Evolutionary conservation across 2,113 vertebrate species (phyloP).

Genomic region (Tupaia chinensis): DNA sequence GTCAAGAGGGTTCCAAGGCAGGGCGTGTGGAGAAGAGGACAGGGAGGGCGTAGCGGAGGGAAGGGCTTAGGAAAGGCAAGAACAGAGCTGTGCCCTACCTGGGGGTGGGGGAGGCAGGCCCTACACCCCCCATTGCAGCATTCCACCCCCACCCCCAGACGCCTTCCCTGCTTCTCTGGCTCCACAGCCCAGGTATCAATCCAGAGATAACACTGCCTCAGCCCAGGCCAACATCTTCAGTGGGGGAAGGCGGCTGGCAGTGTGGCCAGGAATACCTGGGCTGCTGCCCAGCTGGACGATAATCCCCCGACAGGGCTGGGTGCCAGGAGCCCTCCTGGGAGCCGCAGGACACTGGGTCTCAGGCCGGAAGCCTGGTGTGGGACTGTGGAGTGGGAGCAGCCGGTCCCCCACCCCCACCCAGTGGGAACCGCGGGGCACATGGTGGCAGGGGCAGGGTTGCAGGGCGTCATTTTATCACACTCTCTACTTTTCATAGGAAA

Average conservation of each 20-base stretch:
- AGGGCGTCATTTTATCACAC: accelerated
- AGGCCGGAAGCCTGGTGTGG: not conserved
- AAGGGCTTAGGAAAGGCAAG: not conserved
- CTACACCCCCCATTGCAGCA: not conserved
- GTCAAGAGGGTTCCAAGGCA: not conserved
- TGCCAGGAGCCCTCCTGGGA: not conserved
- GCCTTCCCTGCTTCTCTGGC: not conserved
- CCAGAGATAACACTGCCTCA: not conserved
- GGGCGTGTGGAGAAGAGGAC: too few relatives aligned
- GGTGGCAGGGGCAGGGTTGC: too few relatives aligned
- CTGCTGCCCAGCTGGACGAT: not conserved
- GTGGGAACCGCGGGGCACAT: accelerated
- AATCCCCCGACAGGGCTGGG: not conserved
- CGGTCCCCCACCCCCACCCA: too few relatives aligned
- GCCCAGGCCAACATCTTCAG: not conserved
- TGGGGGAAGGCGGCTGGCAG: not conserved
- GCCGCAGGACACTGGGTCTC: not conserved
- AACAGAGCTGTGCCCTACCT: not conserved
- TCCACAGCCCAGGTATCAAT: not conserved
- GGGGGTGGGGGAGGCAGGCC: not conserved
- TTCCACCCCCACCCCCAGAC: not conserved
- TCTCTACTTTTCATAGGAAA: not conserved
- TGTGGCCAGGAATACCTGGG: not conserved
- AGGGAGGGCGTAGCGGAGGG: not conserved
- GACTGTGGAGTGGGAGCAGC: too few relatives aligned